Evolutionary conservation across 2,888 invertebrate species (phyloP).

Genomic region (Ophion slaviceki): DNA sequence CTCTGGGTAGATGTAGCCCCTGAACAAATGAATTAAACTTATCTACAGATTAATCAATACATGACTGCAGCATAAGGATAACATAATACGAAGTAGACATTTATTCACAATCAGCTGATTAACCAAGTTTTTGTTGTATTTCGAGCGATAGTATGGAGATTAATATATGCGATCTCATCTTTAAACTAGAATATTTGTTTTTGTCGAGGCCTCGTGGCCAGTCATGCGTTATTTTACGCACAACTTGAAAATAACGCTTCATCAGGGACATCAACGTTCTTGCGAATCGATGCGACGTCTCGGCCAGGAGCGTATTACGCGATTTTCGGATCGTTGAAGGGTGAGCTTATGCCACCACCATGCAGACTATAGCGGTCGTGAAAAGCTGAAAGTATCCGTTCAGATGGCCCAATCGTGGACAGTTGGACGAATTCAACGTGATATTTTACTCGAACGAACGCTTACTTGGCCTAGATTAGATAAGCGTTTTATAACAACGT

Average conservation of each 20-base stretch:
- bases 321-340: slow-evolving; percentile 10
- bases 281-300: slow-evolving; percentile 34
- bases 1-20: too few species aligned
- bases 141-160: too few species aligned
- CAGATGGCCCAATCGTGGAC: slow-evolving; percentile 23
- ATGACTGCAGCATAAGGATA: too few species aligned
- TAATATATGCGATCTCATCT: too few species aligned
- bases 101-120: too few species aligned
- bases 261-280: slow-evolving; percentile 14
- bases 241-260: not conserved
- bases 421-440: slow-evolving; percentile 48
- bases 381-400: slow-evolving; percentile 16
- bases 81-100: too few species aligned
- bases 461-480: slow-evolving; percentile 71
- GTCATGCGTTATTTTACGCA: not conserved
- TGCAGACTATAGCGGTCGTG: not conserved
- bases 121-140: too few species aligned
- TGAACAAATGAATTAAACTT: too few species aligned
- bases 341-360: not conserved
- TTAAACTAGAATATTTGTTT: too few species aligned
- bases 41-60: too few species aligned
- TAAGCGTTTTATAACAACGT: slow-evolving; percentile 47
- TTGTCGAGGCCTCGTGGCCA: not conserved
- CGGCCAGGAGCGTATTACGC: slow-evolving; percentile 20
- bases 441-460: slow-evolving; percentile 42